Percentiles rank a stretch among this genome's conserved stretches.
Evolutionary conservation across 2,888 invertebrate species (phyloP).

Genomic region (Lepidonotus clava): DNA sequence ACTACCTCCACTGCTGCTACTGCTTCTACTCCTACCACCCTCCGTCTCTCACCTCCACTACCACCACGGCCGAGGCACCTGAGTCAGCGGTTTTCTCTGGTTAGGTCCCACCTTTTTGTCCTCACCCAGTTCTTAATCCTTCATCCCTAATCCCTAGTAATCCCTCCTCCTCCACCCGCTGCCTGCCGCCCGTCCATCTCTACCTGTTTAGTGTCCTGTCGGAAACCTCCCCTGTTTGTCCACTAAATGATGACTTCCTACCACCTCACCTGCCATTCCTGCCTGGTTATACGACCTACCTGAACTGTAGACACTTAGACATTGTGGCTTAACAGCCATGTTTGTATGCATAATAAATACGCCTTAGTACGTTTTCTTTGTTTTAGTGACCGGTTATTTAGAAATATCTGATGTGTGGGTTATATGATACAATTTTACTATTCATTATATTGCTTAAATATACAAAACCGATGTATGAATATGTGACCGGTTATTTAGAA

Average conservation of each 20-base stretch:
- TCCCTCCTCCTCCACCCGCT: neutral
- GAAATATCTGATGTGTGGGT: no score
- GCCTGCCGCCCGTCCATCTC: neutral
- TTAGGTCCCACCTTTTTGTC: constrained; percentile 9
- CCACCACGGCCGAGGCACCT: neutral
- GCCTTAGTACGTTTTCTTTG: no score
- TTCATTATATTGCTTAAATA: neutral
- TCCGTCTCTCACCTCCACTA: neutral
- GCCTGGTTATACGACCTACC: no score
- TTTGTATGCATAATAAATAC: no score
- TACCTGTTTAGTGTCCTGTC: neutral
- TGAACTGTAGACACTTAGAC: neutral
- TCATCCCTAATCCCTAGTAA: neutral
- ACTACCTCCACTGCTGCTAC: constrained; percentile 3
- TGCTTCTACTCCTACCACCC: neutral
- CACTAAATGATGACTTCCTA: neutral
- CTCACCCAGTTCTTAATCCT: neutral
- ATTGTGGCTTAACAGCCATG: no score
- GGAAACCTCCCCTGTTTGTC: neutral
- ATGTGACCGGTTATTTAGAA: no score
- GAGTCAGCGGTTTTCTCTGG: constrained; percentile 29
- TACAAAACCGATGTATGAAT: no score
- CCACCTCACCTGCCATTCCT: neutral
- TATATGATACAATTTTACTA: no score
- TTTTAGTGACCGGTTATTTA: no score